A percentile compares a stretch with the other conserved stretches of the same genome.
phyloP scores from a whole-genome alignment of 2,888 invertebrate genomes.

The Oscheius sp. region DNA sequence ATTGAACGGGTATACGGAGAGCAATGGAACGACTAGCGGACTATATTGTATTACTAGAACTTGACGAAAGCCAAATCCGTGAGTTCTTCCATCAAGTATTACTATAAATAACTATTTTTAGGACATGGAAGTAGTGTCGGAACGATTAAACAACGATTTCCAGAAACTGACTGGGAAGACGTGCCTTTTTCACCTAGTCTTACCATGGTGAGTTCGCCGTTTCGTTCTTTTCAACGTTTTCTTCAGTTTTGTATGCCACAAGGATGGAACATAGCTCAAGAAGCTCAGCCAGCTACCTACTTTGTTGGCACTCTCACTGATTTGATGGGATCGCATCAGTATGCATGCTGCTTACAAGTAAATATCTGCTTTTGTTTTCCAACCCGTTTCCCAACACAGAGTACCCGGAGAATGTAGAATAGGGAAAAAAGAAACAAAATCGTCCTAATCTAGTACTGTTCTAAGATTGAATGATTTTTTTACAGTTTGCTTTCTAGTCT shows the following conservation, averaged over 20 bases:
- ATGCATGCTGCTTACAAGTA: slow-evolving; percentile 33
- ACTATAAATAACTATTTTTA: neutral
- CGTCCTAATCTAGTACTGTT: no score
- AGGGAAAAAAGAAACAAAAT: no score
- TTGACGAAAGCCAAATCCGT: slow-evolving; percentile 36
- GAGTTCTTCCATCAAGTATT: neutral
- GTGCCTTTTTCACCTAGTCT: slow-evolving; percentile 35
- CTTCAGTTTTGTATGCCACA: slow-evolving; percentile 39
- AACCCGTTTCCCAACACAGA: no score
- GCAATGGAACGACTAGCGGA: slow-evolving; percentile 34
- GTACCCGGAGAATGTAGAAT: no score
- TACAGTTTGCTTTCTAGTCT: no score
- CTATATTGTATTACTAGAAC: slow-evolving; percentile 34
- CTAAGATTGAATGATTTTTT: no score
- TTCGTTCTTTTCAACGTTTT: neutral
- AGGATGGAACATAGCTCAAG: slow-evolving; percentile 35
- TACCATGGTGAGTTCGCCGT: slow-evolving; percentile 12
- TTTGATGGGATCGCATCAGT: slow-evolving; percentile 39
- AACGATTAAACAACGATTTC: slow-evolving; percentile 24
- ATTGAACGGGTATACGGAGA: slow-evolving; percentile 6
- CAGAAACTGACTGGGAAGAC: slow-evolving; percentile 36
- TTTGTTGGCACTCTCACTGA: slow-evolving; percentile 38
- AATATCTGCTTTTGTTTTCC: neutral
- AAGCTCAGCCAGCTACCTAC: slow-evolving; percentile 17
- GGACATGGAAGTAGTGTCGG: slow-evolving; percentile 35